These are phyloP conservation scores for Argopecten irradians DNA, from an alignment of 1,140 invertebrate species.

Conservation along the genomic window DNA sequence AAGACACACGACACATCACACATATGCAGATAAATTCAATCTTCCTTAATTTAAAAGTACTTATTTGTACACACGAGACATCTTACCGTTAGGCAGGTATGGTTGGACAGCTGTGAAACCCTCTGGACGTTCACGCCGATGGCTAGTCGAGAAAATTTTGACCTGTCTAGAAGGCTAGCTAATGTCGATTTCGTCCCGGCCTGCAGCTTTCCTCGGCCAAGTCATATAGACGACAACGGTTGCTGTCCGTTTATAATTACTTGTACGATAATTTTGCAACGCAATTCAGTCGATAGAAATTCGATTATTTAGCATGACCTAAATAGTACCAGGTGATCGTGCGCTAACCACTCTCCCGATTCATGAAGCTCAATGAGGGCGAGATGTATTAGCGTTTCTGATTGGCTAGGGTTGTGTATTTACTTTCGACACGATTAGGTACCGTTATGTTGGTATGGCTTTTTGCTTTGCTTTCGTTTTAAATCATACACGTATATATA, in stretches of 20 bases:
- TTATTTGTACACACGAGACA: background rate
- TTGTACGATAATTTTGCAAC: constrained; percentile 11
- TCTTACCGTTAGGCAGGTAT: background rate
- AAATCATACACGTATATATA: too few species aligned
- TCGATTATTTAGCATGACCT: constrained; percentile 5
- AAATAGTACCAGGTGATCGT: background rate
- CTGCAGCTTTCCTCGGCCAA: background rate
- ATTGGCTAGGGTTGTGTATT: background rate
- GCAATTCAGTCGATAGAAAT: constrained; percentile 12
- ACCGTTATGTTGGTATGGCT: background rate
- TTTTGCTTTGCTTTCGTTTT: background rate
- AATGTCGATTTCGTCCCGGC: background rate
- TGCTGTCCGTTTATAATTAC: background rate
- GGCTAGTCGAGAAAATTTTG: background rate
- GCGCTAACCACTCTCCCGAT: background rate
- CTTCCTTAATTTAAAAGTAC: background rate
- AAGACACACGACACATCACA: background rate
- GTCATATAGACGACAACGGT: background rate
- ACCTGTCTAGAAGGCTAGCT: background rate
- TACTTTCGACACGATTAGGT: constrained; percentile 15
- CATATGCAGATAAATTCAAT: background rate
- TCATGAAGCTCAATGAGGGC: constrained; percentile 4
- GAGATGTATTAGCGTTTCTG: background rate
- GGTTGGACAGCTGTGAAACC: background rate
- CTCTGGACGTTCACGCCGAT: background rate